Percentiles rank a stretch among this genome's conserved stretches.
Evolutionary conservation across 2,797 vertebrate genomes (phyloP).

Genomic region (Cossypha heuglini): DNA sequence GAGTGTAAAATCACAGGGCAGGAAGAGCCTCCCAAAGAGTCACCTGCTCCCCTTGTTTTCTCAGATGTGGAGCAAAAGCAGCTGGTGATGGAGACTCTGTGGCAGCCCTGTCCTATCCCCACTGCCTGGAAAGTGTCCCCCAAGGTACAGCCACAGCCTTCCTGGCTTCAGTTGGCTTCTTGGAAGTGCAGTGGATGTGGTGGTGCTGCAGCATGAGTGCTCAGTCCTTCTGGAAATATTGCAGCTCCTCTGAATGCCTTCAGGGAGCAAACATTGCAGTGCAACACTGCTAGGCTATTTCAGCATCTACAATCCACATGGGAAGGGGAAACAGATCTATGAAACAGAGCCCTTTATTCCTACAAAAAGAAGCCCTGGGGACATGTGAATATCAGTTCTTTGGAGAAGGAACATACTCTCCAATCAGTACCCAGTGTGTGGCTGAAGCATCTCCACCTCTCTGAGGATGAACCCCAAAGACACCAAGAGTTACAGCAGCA

Average conservation of each 20-base stretch:
- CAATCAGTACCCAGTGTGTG: background rate
- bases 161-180: background rate
- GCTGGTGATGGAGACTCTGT: background rate
- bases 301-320: accelerated
- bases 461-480: background rate
- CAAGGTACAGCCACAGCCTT: background rate
- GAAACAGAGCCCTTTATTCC: background rate
- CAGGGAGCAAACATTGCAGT: background rate
- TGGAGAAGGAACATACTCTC: background rate
- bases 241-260: background rate
- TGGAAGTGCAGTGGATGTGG: background rate
- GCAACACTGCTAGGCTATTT: background rate
- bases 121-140: background rate
- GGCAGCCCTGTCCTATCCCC: background rate
- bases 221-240: background rate
- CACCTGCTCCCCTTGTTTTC: background rate
- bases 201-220: background rate
- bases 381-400: background rate
- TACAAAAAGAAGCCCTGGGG: background rate
- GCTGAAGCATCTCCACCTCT: background rate
- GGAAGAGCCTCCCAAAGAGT: background rate
- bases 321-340: background rate
- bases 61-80: background rate
- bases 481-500: background rate
- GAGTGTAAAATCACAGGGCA: background rate